A percentile compares a stretch with the other conserved stretches of the same genome.
Evolutionary conservation across 2,113 vertebrate species (phyloP).

Genomic region (Nannobrachium achirus): DNA sequence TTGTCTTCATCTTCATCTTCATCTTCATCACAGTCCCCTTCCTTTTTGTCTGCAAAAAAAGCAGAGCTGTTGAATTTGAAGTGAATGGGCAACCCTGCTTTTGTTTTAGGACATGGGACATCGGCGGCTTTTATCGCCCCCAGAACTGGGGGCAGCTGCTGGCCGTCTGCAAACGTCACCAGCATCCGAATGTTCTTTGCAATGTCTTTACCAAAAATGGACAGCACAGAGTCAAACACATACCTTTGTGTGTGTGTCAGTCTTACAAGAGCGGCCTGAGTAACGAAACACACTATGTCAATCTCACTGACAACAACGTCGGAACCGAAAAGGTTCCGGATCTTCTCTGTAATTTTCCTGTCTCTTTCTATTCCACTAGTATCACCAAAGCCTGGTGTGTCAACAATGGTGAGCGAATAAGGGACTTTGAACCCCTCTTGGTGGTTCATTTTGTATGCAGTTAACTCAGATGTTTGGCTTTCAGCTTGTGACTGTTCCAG

Average conservation of each 20-base stretch:
- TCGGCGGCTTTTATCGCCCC: slow-evolving; percentile 37
- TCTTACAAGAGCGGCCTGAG: slow-evolving; percentile 43
- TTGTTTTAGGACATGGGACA: slow-evolving; percentile 29
- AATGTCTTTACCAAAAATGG: slow-evolving; percentile 63
- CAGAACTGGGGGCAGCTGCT: slow-evolving; percentile 38
- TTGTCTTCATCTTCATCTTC: slow-evolving; percentile 26
- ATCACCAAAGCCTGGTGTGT: slow-evolving; percentile 66
- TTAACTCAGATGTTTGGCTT: slow-evolving; percentile 57
- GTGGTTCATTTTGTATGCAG: slow-evolving; percentile 49
- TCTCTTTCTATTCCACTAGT: slow-evolving; percentile 49
- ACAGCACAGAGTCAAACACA: slow-evolving; percentile 54
- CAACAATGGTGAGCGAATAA: slow-evolving; percentile 60
- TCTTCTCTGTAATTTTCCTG: slow-evolving; percentile 28
- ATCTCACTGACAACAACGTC: slow-evolving; percentile 29
- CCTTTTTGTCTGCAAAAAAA: slow-evolving; percentile 33
- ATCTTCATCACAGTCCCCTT: slow-evolving; percentile 13
- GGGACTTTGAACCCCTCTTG: slow-evolving; percentile 27
- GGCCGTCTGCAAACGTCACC: slow-evolving; percentile 56
- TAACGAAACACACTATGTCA: slow-evolving; percentile 60
- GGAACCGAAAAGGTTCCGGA: slow-evolving; percentile 41
- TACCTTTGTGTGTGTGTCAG: slow-evolving; percentile 47
- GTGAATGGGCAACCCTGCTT: slow-evolving; percentile 26
- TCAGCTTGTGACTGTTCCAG: slow-evolving; percentile 52
- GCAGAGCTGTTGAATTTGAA: slow-evolving; percentile 59
- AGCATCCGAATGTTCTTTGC: slow-evolving; percentile 48